Evolutionary conservation across 2,113 vertebrate species (phyloP).

Genomic region (Archilochus colubris): DNA sequence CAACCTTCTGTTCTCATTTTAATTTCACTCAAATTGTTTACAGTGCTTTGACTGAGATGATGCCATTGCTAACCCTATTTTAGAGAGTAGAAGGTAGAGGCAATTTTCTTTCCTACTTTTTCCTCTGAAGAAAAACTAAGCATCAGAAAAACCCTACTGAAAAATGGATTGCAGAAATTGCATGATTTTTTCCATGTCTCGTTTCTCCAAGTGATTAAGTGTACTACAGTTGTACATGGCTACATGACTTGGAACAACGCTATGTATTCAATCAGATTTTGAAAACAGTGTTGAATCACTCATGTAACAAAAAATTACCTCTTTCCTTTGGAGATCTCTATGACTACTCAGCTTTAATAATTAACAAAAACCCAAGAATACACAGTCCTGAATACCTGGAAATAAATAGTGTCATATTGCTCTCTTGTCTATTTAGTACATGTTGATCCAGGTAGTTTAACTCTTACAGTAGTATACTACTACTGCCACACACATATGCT

Average conservation of each 20-base stretch:
- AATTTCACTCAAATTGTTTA: background rate
- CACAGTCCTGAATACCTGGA: background rate
- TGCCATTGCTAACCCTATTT: background rate
- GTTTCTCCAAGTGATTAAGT: background rate
- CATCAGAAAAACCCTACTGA: background rate
- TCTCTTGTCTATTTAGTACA: background rate
- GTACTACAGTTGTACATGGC: background rate
- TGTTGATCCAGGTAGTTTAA: background rate
- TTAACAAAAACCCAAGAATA: background rate
- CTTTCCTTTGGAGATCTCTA: background rate
- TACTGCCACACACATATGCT: fast-evolving
- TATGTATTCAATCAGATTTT: background rate
- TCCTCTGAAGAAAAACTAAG: background rate
- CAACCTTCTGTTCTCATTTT: background rate
- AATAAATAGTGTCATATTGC: background rate
- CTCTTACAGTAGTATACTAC: background rate
- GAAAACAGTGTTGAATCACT: background rate
- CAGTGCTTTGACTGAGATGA: background rate
- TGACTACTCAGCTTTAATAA: background rate
- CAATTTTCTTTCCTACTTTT: background rate
- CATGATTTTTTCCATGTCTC: background rate
- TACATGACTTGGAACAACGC: background rate
- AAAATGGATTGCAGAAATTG: background rate
- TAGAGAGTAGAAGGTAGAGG: background rate
- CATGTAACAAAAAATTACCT: background rate